Percentiles rank a stretch among this genome's conserved stretches.
phyloP scores from a whole-genome alignment of 2,888 invertebrate genomes.

The Spilarctia lutea region DNA sequence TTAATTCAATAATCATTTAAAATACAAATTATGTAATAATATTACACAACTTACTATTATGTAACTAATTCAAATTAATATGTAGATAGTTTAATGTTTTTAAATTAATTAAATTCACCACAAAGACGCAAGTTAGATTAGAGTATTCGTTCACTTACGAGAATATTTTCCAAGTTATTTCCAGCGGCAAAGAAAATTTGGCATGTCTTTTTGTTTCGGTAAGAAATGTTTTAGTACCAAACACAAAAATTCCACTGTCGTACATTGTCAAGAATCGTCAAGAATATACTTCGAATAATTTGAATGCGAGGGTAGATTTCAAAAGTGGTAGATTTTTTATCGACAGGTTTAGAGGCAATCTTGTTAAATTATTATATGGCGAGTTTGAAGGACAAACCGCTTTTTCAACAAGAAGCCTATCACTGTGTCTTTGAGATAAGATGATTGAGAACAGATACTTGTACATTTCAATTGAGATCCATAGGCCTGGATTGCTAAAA shows the following conservation, averaged over 20 bases:
- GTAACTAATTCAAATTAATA: neutral
- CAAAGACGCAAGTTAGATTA: neutral
- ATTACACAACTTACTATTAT: neutral
- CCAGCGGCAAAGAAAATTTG: constrained; percentile 75
- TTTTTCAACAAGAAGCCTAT: too few relatives aligned
- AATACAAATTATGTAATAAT: neutral
- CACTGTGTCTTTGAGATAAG: too few relatives aligned
- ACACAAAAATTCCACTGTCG: constrained; percentile 71
- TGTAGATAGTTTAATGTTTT: neutral
- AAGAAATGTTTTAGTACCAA: constrained; percentile 71
- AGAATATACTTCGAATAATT: constrained; percentile 11
- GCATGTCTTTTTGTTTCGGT: constrained; percentile 64
- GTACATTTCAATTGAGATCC: too few relatives aligned
- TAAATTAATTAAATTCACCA: neutral
- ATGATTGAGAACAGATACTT: too few relatives aligned
- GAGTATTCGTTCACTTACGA: constrained; percentile 67
- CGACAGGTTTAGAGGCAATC: too few relatives aligned
- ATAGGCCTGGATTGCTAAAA: too few relatives aligned
- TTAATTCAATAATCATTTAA: neutral
- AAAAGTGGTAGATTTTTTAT: neutral
- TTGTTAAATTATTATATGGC: too few relatives aligned
- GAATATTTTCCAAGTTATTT: constrained; percentile 81
- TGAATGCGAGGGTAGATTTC: constrained; percentile 13
- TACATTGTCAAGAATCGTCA: constrained; percentile 61
- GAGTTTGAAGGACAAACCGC: too few relatives aligned